Evolutionary conservation across 1,140 invertebrate species (phyloP), one percentile per base, ranked within the genome.

Genomic region (Diorhabda elongata): DNA sequence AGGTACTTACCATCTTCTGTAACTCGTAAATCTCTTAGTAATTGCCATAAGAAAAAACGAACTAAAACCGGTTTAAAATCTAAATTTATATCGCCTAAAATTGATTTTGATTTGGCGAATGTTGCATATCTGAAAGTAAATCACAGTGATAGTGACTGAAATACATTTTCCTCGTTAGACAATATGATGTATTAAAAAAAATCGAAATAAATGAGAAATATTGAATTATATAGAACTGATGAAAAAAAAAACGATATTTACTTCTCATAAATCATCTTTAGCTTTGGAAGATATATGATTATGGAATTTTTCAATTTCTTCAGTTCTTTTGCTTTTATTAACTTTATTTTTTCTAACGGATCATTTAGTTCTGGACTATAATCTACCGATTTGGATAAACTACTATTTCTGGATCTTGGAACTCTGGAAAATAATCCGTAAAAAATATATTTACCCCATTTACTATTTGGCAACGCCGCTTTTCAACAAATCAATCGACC

Each of bases 31-130:
- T 88, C 85, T 70, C 80, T 81, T 73, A 83, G 85, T 9, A 88
- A 77, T 75, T 87, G 86, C 85, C 86, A 87, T n/a, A 87, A 74
- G 73, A 82, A 83, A 41, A 87, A 74, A 61, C 84, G 79, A 66
- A 82, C 84, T 71, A 87, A 45, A 4, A 73, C 58, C 6, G 68
- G 68, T 44, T 69, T 59, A 41, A 64, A 68, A 3, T 44, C 58
- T 57, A 71, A 56, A 7, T 59, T 43, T 45, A 64, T 43, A 7
- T 69, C 64, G n/a, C 11, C 56, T 26, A n/a, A 58, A 41, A 61
- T 52, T 9, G 11, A 56, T 26, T 42, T 5, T 9, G 52, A 47
- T 3, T 64, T 42, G 9, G 45, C 9, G 5, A 68, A 56, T 3
- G 64, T 58, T 4, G 71, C 69, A 26, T 73, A 52, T 4, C 47